phyloP scores from a whole-genome alignment of 2,797 vertebrate genomes.

The Tapera naevia region DNA sequence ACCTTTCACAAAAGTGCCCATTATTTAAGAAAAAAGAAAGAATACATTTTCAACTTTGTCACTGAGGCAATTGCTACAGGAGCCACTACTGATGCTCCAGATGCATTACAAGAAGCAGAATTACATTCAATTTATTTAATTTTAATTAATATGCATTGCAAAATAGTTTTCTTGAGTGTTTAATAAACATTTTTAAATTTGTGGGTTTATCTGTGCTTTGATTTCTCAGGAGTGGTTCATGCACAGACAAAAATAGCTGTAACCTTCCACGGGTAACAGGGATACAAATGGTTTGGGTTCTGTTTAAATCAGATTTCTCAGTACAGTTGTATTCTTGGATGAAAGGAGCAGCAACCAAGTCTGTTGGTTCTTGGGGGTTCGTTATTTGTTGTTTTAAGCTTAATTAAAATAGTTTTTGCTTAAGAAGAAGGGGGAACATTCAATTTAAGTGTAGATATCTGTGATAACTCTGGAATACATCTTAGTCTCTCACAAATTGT shows the following conservation, averaged over 20 bases:
- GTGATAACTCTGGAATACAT: not conserved
- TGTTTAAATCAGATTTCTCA: not conserved
- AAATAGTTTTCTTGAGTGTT: constrained; percentile 15
- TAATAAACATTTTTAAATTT: constrained; percentile 4
- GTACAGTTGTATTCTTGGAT: not conserved
- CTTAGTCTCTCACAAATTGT: not conserved
- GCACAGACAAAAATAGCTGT: not conserved
- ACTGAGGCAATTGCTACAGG: not conserved
- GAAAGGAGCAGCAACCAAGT: not conserved
- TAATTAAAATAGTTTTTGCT: constrained; percentile 15
- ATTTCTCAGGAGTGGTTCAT: not conserved
- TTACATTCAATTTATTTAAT: constrained; percentile 28
- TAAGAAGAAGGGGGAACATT: not conserved
- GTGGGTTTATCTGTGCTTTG: not conserved
- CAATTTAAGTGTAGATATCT: not conserved
- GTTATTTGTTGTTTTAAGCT: not conserved
- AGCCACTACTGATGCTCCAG: not conserved
- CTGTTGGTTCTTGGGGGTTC: not conserved
- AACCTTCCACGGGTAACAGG: not conserved
- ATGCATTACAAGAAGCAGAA: not conserved
- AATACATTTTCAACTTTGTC: not conserved
- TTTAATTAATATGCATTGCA: not conserved
- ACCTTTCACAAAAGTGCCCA: not conserved
- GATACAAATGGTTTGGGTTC: not conserved
- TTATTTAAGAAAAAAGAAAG: not conserved